Evolutionary conservation across 2,888 invertebrate species (phyloP), one percentile per base, ranked within the genome.

Genomic region (Philereme transversata): DNA sequence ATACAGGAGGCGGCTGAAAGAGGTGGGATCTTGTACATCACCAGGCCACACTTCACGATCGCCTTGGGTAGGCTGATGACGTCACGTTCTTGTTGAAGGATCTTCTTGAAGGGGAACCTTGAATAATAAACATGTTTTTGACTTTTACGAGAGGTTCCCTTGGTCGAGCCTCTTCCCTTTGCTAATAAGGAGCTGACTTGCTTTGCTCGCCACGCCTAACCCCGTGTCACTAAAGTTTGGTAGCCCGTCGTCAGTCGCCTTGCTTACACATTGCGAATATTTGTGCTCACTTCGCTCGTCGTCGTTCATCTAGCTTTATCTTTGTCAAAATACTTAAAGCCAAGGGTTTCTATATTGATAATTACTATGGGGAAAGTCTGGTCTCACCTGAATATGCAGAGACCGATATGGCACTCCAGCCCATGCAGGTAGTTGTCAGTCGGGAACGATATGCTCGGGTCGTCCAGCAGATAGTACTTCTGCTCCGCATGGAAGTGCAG

Each of bases 11-110:
- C 81, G 0, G 90, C 90, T 0, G 90, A 86, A 7, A 92, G 75
- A 0, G 92, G 92, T 0, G 92, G 92, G 56, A 92, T 78, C 61
- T 92, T 91, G 82, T 92, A 92, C 86, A 87, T 86, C 35, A 87
- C 83, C 43, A 88, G 74, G 0, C 92, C 92, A 44, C 92, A 92
- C 64, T 92, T 92, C n/a, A 91, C 89, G 9, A 89, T 86, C 3
- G 91, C 91, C 49, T 91, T 92, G 3, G 91, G 91, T 4, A 91
- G 68, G 0, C 83, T 72, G 0, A 77, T 57, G 3, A 92, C 80
- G 70, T 91, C 91, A 1, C 89, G 81, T 0, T 81, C 80, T 33
- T 74, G 74, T 69, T 91, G 91, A 0, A 87, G 44, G 8, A 85
- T 41, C 65, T 91, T 91, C 67, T 91, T 91, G 73, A 90, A 87